Conservation (phyloP, 2,888 invertebrate species). For the Clostera curtula region DNA sequence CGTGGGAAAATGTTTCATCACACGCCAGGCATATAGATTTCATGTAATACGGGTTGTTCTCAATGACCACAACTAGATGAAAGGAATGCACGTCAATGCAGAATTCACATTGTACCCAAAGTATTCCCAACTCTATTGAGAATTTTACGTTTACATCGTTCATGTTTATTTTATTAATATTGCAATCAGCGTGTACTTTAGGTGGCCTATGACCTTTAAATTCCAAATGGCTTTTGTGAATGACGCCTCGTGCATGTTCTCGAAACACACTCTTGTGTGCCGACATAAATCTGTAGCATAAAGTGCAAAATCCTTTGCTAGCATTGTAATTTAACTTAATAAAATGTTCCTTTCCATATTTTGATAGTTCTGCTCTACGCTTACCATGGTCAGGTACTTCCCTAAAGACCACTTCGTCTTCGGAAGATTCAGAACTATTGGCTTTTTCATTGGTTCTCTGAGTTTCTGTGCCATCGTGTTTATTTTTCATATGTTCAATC, state of each 20-base stretch:
- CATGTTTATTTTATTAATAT: background rate
- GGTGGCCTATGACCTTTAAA: slow-evolving; percentile 25
- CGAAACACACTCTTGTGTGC: slow-evolving; percentile 30
- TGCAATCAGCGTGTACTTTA: slow-evolving; percentile 10
- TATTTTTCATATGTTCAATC: slow-evolving; percentile 20
- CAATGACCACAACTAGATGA: slow-evolving; percentile 22
- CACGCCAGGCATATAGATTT: slow-evolving; percentile 40
- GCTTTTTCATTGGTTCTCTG: background rate
- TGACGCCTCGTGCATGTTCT: slow-evolving; percentile 32
- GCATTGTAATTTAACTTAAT: slow-evolving; percentile 45
- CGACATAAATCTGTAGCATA: slow-evolving; percentile 37
- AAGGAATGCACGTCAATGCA: slow-evolving; percentile 26
- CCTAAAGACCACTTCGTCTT: slow-evolving; percentile 9
- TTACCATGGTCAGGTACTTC: slow-evolving; percentile 32
- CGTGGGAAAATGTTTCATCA: slow-evolving; percentile 19
- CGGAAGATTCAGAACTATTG: slow-evolving; percentile 6
- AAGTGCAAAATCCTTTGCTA: slow-evolving; percentile 36
- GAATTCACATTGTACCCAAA: slow-evolving; percentile 27
- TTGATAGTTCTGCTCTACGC: slow-evolving; percentile 29
- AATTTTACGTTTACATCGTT: slow-evolving; percentile 6
- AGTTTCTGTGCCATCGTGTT: slow-evolving; percentile 10
- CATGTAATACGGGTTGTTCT: slow-evolving; percentile 18
- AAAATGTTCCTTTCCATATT: slow-evolving; percentile 33
- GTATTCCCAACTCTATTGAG: slow-evolving; percentile 8
- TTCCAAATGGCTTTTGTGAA: slow-evolving; percentile 36